Base-by-base conservation (phyloP, 2,888 invertebrate species). In the Parnassius apollo region DNA sequence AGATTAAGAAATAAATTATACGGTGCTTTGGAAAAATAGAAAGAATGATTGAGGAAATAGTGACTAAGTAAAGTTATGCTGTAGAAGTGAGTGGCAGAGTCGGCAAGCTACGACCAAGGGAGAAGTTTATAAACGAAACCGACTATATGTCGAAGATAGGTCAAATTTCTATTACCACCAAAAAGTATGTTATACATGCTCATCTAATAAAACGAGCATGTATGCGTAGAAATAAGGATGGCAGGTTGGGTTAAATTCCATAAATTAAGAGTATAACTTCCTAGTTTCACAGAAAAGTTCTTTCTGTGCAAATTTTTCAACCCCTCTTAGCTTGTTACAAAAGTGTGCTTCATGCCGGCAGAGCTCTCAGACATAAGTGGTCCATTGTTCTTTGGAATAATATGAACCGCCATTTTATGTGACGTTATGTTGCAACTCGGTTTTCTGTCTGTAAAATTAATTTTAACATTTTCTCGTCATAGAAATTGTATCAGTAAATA, bases 351-450 rank as follows among this genome's bases (percentile, higher is more conserved):
- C 61, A 44, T 61, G 59, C 54, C 54, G 44, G 25, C 66, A 62
- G 65, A 62, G 68, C 66, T 60, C 64, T 68, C 58, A 55, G 58
- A 61, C 53, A 61, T 62, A 66, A 69, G 69, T 64, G 64, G 68
- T 59, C 68, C 64, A 72, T 75, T 75, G 74, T 75, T 75, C 72
- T 69, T 68, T 68, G 67, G 68, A 66, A 73, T 75, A 74, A 75
- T 75, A 69, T 69, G 64, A 65, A 66, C 59, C 69, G 70, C 71
- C 74, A 74, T 74, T 73, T 73, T 71, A 69, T 54, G 64, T 59
- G 57, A 59, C 51, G 50, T 62, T 58, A 35, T 63, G 49, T 59
- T 51, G 57, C 55, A 45, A 62, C 57, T 54, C 50, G 57, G 62
- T 62, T 61, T 60, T 54, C 50, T 53, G 59, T 53, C 50, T 53